phyloP scores from a whole-genome alignment of 2,113 vertebrate genomes.

The Podilymbus podiceps region DNA sequence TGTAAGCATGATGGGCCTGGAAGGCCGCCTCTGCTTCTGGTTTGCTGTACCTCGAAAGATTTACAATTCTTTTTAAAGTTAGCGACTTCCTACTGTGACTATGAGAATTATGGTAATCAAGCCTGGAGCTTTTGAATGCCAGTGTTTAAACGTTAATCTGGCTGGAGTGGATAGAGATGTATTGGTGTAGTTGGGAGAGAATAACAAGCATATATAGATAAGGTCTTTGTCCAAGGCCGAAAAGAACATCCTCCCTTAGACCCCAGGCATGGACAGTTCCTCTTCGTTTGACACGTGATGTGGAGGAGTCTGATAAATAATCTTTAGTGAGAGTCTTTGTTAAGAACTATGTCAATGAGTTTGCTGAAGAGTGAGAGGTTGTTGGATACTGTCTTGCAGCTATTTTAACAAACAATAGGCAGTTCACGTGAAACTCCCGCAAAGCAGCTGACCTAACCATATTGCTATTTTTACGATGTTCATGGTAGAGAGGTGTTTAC shows the following conservation, averaged over 20 bases:
- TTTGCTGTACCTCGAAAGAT: background rate
- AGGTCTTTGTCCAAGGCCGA: background rate
- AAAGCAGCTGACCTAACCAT: background rate
- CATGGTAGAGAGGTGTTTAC: background rate
- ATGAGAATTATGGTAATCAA: background rate
- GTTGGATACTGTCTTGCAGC: background rate
- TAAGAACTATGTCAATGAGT: background rate
- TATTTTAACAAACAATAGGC: background rate
- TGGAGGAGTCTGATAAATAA: background rate
- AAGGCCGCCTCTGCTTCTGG: background rate
- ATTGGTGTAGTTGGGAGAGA: background rate
- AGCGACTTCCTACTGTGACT: background rate
- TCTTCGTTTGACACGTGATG: background rate
- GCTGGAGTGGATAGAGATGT: background rate
- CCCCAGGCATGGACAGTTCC: background rate
- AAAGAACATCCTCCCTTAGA: background rate
- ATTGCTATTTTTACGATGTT: background rate
- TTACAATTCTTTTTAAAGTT: background rate
- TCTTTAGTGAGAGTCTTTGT: background rate
- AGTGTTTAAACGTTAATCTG: background rate
- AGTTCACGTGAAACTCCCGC: accelerated
- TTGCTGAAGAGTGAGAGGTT: background rate
- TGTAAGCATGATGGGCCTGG: background rate
- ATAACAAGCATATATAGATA: background rate
- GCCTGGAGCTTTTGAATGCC: conserved; percentile 18